A percentile compares a stretch with the other conserved stretches of the same genome.
Evolutionary conservation across 2,113 vertebrate species (phyloP).

Genomic region (Rhizomys pruinosus): DNA sequence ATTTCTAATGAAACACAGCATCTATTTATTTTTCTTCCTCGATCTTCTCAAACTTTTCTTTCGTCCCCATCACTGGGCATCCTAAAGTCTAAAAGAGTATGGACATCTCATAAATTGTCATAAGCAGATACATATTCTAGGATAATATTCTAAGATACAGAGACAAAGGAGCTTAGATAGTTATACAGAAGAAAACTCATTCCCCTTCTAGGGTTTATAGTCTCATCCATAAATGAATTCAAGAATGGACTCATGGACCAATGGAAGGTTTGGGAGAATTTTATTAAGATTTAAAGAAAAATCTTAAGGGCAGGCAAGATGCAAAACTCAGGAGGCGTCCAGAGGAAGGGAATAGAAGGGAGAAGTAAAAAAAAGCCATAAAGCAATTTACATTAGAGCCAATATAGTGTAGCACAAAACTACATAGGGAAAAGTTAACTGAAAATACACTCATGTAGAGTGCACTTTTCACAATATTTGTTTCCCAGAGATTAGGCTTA

Average conservation of each 20-base stretch:
- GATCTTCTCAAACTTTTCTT: not conserved
- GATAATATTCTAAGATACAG: accelerated
- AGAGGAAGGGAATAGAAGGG: too few relatives aligned
- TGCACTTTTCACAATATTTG: too few relatives aligned
- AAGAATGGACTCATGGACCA: not conserved
- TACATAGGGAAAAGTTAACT: not conserved
- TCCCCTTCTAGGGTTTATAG: too few relatives aligned
- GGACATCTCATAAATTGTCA: not conserved
- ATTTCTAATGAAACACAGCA: not conserved
- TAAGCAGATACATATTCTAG: not conserved
- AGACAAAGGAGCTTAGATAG: not conserved
- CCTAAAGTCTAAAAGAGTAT: accelerated
- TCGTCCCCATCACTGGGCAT: accelerated
- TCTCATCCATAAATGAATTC: not conserved
- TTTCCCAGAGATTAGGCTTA: too few relatives aligned
- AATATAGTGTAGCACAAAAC: not conserved
- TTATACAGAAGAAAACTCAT: too few relatives aligned
- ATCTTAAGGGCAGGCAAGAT: too few relatives aligned
- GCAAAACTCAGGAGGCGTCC: too few relatives aligned
- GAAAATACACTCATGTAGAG: not conserved
- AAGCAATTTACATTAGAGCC: too few relatives aligned
- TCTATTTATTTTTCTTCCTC: not conserved
- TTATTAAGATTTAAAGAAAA: too few relatives aligned
- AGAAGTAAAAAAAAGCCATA: too few relatives aligned
- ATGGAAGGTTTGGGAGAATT: too few relatives aligned